Evolutionary conservation across 2,113 vertebrate genomes (phyloP).

Genomic region (Sebastes fasciatus): DNA sequence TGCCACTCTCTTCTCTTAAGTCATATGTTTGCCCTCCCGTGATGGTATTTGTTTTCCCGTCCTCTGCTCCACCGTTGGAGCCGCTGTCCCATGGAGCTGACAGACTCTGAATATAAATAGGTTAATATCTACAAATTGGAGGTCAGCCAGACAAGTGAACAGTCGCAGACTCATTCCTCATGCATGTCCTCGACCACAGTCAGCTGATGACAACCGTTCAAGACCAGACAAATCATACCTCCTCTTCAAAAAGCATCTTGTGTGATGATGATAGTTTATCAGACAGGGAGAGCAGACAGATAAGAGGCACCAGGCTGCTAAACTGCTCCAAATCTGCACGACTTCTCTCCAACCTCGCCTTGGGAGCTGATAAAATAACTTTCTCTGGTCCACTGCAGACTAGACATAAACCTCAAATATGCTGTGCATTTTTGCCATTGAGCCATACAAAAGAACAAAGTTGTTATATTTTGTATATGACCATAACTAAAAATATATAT

Average conservation of each 20-base stretch:
- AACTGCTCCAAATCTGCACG: conserved; percentile 38
- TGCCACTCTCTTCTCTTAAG: conserved; percentile 28
- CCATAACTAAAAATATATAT: background rate
- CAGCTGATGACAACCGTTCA: conserved; percentile 53
- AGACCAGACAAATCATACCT: conserved; percentile 63
- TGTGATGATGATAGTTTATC: conserved; percentile 62
- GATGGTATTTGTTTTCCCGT: conserved; percentile 64
- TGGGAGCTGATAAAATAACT: conserved; percentile 43
- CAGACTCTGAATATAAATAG: conserved; percentile 62
- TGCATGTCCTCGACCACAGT: conserved; percentile 43
- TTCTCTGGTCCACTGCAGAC: conserved; percentile 8
- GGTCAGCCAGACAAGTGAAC: conserved; percentile 60
- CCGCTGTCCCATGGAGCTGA: conserved; percentile 49
- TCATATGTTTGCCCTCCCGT: conserved; percentile 43
- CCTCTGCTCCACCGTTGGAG: conserved; percentile 41
- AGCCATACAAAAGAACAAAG: background rate
- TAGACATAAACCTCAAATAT: conserved; percentile 22
- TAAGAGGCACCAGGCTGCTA: conserved; percentile 55
- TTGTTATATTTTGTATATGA: background rate
- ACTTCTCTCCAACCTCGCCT: conserved; percentile 35
- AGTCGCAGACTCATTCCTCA: conserved; percentile 54
- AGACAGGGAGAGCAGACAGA: conserved; percentile 41
- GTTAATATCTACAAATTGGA: conserved; percentile 70
- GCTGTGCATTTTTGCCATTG: conserved; percentile 4
- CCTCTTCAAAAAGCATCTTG: conserved; percentile 42